Evolutionary conservation across 2,888 invertebrate species (phyloP).

Genomic region (Pegoplata infirma): DNA sequence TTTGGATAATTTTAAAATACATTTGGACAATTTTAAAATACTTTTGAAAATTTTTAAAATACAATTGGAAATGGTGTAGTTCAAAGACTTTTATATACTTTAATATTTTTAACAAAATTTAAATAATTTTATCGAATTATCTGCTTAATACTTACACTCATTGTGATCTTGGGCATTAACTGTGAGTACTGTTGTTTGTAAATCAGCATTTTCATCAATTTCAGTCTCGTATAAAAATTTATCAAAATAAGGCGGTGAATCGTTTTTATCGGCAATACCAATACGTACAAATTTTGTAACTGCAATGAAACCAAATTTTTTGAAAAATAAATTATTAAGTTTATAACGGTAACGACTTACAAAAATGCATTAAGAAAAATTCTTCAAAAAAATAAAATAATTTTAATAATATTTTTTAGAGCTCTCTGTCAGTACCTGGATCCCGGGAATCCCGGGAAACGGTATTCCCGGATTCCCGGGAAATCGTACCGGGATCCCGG

Average conservation of each 20-base stretch:
- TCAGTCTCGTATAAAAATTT: constrained; percentile 97
- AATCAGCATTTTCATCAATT: constrained; percentile 98
- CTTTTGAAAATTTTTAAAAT: too few species aligned
- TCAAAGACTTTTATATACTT: too few species aligned
- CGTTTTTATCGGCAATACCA: constrained; percentile 99
- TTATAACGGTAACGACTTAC: too few species aligned
- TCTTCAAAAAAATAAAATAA: background rate
- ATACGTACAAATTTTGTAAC: constrained; percentile 98
- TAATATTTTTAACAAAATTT: too few species aligned
- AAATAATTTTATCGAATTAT: background rate
- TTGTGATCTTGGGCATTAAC: constrained; percentile 99
- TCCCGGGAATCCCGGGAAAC: too few species aligned
- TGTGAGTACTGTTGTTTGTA: constrained; percentile 96
- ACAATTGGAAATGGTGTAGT: too few species aligned
- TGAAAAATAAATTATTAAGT: constrained; percentile 9
- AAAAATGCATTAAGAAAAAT: background rate
- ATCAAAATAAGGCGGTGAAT: constrained; percentile 99
- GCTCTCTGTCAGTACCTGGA: too few species aligned
- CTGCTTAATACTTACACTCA: constrained; percentile 89
- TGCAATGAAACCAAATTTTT: constrained; percentile 80
- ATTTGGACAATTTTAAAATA: too few species aligned
- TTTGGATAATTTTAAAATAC: too few species aligned
- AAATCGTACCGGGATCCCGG: too few species aligned
- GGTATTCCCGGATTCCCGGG: too few species aligned
- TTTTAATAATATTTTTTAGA: constrained; percentile 18